Conservation (phyloP, 2,888 invertebrate genomes). For the Craniophora ligustri region DNA sequence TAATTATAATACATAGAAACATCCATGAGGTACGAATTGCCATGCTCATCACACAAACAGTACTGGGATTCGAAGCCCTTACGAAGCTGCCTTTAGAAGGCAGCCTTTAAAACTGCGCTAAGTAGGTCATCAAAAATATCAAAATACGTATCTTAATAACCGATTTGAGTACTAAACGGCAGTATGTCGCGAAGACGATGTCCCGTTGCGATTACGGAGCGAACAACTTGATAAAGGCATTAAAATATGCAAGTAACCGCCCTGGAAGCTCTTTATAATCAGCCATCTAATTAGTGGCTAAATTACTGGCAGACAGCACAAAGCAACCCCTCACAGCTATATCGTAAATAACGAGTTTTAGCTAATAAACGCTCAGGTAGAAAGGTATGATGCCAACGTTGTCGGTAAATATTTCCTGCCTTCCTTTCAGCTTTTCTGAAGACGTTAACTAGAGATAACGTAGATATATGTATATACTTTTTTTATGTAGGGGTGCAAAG, state of each 20-base stretch:
- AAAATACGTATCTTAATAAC: no score
- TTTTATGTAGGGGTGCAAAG: no score
- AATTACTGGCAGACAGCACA: slow-evolving; percentile 44
- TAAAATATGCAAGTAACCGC: slow-evolving; percentile 78
- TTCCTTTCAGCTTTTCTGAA: neutral
- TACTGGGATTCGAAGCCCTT: no score
- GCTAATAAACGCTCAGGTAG: slow-evolving; percentile 16
- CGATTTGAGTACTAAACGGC: no score
- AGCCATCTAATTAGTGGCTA: slow-evolving; percentile 55
- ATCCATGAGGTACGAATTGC: no score
- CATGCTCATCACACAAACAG: no score
- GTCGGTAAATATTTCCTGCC: neutral
- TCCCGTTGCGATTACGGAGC: slow-evolving; percentile 66
- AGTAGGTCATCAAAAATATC: no score
- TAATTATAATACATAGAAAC: no score
- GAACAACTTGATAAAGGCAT: slow-evolving; percentile 74
- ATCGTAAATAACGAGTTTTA: slow-evolving; percentile 39
- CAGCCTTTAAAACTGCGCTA: no score
- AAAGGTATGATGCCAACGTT: slow-evolving; percentile 5
- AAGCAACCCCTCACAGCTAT: slow-evolving; percentile 40
- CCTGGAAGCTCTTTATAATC: slow-evolving; percentile 51
- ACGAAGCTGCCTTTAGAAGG: no score
- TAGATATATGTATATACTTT: neutral
- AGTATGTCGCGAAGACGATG: slow-evolving; percentile 62
- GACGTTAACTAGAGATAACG: neutral